Evolutionary conservation across 2,888 invertebrate genomes (phyloP).

Genomic region (Drosophila stalkeri): DNA sequence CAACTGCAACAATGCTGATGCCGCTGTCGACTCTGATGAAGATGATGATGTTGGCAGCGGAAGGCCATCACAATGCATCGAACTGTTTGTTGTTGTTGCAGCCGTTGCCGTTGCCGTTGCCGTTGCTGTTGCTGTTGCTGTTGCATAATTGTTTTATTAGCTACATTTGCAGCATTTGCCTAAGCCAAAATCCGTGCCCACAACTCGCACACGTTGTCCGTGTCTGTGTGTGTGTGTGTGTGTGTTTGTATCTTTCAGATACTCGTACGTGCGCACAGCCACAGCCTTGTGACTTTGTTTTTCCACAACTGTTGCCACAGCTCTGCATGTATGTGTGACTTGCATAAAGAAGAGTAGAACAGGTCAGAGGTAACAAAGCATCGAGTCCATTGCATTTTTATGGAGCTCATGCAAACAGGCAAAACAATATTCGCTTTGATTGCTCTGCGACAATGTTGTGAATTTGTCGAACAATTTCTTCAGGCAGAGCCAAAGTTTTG

Average conservation of each 20-base stretch:
- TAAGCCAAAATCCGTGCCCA: slow-evolving; percentile 66
- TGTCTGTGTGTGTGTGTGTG: slow-evolving; percentile 2
- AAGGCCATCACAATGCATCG: slow-evolving; percentile 27
- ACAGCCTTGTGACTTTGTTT: slow-evolving; percentile 52
- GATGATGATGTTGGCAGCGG: slow-evolving; percentile 46
- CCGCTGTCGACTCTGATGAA: slow-evolving; percentile 45
- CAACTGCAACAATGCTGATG: slow-evolving; percentile 59
- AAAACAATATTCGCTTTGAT: slow-evolving; percentile 42
- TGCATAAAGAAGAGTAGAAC: slow-evolving; percentile 45
- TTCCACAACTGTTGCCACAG: slow-evolving; percentile 29
- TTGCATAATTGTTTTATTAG: slow-evolving; percentile 77
- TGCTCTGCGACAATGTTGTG: slow-evolving; percentile 31
- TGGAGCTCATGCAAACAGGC: slow-evolving; percentile 26
- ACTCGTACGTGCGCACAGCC: slow-evolving; percentile 53
- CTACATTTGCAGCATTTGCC: slow-evolving; percentile 72
- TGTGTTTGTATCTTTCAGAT: slow-evolving; percentile 69
- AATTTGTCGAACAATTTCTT: slow-evolving; percentile 26
- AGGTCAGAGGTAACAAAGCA: slow-evolving; percentile 51
- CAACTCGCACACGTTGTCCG: slow-evolving; percentile 18
- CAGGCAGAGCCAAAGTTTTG: neutral
- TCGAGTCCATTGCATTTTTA: slow-evolving; percentile 34
- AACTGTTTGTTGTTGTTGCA: slow-evolving; percentile 15
- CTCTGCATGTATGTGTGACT: slow-evolving; percentile 6
- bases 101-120: slow-evolving; percentile 26
- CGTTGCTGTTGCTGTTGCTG: slow-evolving; percentile 41